phyloP scores from a whole-genome alignment of 1,140 invertebrate species.

The Gryon sp. region DNA sequence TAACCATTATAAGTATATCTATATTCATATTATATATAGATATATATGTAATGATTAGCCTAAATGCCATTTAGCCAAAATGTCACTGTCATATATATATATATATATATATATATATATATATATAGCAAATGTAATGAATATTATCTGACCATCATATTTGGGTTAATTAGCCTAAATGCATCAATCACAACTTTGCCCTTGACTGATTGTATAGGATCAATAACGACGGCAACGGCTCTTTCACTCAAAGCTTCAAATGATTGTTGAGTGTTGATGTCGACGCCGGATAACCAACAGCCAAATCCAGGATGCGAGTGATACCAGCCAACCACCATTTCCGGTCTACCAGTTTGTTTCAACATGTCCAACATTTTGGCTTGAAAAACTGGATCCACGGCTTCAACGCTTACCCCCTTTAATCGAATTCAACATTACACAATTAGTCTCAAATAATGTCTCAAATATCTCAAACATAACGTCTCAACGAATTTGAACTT shows the following conservation, averaged over 20 bases:
- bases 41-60: no score
- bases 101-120: no score
- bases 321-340: slow-evolving; percentile 99
- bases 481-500: no score
- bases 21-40: no score
- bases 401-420: slow-evolving; percentile 99
- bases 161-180: slow-evolving; percentile 98
- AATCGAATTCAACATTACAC: no score
- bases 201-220: slow-evolving; percentile 99
- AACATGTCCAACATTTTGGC: slow-evolving; percentile 99
- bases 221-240: slow-evolving; percentile 99
- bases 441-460: no score
- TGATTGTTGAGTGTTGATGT: slow-evolving; percentile 99
- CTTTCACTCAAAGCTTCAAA: slow-evolving; percentile 99
- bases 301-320: slow-evolving; percentile 99
- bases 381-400: slow-evolving; percentile 99
- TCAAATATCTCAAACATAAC: no score
- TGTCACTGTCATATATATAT: no score
- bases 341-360: slow-evolving; percentile 98
- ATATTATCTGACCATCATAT: slow-evolving; percentile 94
- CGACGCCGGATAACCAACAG: slow-evolving; percentile 99
- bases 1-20: no score
- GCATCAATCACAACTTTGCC: slow-evolving; percentile 98
- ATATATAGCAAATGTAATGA: no score
- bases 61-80: no score